A percentile compares a stretch with the other conserved stretches of the same genome.
Evolutionary conservation across 2,888 invertebrate species (phyloP).

Genomic region (Drosophila sordidapex): DNA sequence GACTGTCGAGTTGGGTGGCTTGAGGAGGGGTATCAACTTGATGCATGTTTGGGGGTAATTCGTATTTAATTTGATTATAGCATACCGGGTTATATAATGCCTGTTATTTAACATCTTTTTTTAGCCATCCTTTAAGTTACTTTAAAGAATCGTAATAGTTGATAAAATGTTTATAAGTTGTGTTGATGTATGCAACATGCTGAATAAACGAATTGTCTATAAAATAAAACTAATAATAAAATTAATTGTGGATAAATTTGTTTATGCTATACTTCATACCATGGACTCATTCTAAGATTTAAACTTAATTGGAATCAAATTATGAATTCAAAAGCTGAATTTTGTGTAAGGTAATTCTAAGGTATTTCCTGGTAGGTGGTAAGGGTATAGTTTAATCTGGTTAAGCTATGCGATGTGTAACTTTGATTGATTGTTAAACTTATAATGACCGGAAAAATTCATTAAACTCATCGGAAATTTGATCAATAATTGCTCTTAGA

Average conservation of each 20-base stretch:
- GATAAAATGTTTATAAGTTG: neutral
- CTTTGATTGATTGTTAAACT: neutral
- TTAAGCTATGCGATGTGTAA: neutral
- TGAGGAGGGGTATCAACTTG: conserved; percentile 7
- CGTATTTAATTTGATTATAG: conserved; percentile 66
- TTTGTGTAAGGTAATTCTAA: neutral
- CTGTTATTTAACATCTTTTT: conserved; percentile 47
- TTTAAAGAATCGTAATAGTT: neutral
- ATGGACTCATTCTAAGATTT: neutral
- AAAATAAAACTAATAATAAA: neutral
- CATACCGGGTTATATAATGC: conserved; percentile 48
- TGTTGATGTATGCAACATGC: neutral
- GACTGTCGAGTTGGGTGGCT: conserved; percentile 10
- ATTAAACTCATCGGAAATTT: conserved; percentile 13
- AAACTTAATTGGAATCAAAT: neutral
- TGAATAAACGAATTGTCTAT: neutral
- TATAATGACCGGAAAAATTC: conserved; percentile 16
- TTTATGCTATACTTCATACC: neutral
- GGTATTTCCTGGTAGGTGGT: neutral
- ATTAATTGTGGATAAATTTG: neutral
- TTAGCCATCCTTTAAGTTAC: neutral
- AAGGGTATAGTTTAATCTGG: neutral
- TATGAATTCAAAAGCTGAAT: neutral
- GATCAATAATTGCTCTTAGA: conserved; percentile 16
- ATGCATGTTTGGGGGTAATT: conserved; percentile 56